Base-by-base conservation (phyloP, 2,797 vertebrate species). In the Danio jaintianensis region DNA sequence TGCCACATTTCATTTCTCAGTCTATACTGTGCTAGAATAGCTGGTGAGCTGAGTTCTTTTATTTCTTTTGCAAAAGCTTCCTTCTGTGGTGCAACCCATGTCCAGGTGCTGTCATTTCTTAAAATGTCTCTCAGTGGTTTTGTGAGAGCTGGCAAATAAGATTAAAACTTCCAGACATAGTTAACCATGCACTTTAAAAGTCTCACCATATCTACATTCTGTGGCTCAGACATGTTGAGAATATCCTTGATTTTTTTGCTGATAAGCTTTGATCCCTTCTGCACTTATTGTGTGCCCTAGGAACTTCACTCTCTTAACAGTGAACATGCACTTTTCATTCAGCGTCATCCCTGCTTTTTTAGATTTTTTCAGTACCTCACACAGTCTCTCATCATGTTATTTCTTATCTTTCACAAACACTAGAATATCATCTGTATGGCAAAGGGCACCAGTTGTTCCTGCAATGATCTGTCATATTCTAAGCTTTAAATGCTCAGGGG, bases 11-110 rank as follows among this genome's bases (percentile, higher is more conserved):
- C 67, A 13, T 7, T 53, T 2, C 20, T 74, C 13, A 75, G 50
- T 12, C 40, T 66, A 20, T 72, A 78, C 22, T 82, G 74, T 1
- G 50, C 50, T 0, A 85, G n/a, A 5, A 82, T 68, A 36, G 52
- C 55, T 29, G 79, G 55, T 13, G 76, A 88, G 42, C 77, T 71
- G 0, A 84, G 53, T 69, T 79, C 45, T 5, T 81, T 7, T 47
- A 84, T 87, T 0, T 85, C 6, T 6, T n/a, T 58, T 10, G 70
- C 13, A 48, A 88, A 86, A 5, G 84, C 79, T 64, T 66, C 56
- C 43, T 84, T 56, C 20, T 88, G 77, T 16, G 48, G 77, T 13
- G 29, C 56, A 20, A n/a, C 83, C 77, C 79, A 87, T 2, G 45
- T 29, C 85, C 76, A 85, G 6, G n/a, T 18, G 16, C 70, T 84